phyloP scores from a whole-genome alignment of 1,140 invertebrate species.

The Drosophila equinoxialis region DNA sequence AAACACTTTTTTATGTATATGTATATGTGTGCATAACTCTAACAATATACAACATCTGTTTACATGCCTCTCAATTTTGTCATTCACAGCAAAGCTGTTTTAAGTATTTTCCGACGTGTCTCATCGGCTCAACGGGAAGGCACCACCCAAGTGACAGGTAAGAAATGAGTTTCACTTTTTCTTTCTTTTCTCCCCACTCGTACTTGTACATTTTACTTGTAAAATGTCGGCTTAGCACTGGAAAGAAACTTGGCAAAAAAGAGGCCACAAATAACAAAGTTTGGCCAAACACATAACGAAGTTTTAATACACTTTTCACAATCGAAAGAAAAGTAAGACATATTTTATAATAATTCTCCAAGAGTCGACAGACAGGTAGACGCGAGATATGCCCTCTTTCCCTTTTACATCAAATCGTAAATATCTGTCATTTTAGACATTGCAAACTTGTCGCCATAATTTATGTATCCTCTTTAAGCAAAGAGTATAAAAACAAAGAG shows the following conservation, averaged over 20 bases:
- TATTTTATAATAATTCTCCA: too few relatives aligned
- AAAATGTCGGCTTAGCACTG: constrained; percentile 1
- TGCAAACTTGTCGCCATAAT: too few relatives aligned
- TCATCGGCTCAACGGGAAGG: constrained; percentile 78
- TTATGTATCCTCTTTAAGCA: too few relatives aligned
- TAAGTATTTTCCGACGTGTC: constrained; percentile 74
- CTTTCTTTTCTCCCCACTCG: background rate
- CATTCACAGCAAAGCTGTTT: constrained; percentile 70
- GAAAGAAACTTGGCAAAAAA: background rate
- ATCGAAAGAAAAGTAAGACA: too few relatives aligned
- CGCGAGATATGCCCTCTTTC: too few relatives aligned
- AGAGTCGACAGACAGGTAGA: background rate
- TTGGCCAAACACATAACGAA: background rate
- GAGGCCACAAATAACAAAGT: background rate
- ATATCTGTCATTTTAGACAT: too few relatives aligned
- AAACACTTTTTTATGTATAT: too few relatives aligned
- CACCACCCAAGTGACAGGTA: constrained; percentile 84
- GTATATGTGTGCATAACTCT: background rate
- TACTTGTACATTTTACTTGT: background rate
- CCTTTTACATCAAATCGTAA: too few relatives aligned
- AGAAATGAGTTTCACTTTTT: constrained; percentile 30
- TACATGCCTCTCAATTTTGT: background rate
- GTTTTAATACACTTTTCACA: too few relatives aligned
- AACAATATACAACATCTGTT: background rate
- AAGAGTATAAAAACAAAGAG: background rate